Base-by-base conservation (phyloP, 2,888 invertebrate genomes). In the Scaptomyza flava region DNA sequence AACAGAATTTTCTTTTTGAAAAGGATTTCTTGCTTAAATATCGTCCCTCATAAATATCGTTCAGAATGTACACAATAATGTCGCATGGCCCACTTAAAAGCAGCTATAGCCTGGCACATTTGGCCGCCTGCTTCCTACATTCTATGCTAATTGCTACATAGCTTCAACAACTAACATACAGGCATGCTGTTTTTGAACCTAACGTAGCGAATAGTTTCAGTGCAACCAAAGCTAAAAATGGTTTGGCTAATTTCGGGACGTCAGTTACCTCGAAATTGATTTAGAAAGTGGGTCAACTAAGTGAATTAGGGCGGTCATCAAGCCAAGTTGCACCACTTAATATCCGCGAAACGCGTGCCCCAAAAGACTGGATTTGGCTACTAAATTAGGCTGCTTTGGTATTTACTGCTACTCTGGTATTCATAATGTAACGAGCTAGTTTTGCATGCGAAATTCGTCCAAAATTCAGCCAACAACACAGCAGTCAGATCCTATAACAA, bases 141-240 rank as follows among this genome's bases (percentile, higher is more conserved):
- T 31, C 45, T 59, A 83, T 73, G 79, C 81, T 81, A 86, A 86
- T 86, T 83, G 79, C 71, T 69, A 66, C 72, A 77, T 79, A 74
- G 77, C 77, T 74, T 71, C 68, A 50, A 58, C 62, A 71, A 56
- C 68, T 63, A 65, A 53, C 72, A 72, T 68, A 74, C 69, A 8
- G 68, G 48, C 52, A 53, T 65, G 62, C 65, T 52, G 59, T 66
- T 75, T 57, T 66, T 60, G 1, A 38, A 14, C 7, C 8, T 68
- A 66, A 54, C 23, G 27, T 42, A n/a, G 45, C 47, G 42, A 45
- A 30, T 46, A 43, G 47, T 52, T 23, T 54, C 38, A 56, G 43
- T 33, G 33, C 36, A 12, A 12, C 47, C 50, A 51, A 38, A n/a
- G 33, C 57, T n/a, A 34, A 50, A 53, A 57, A 47, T 56, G 41